Evolutionary conservation across 2,888 invertebrate species (phyloP).

Genomic region (Pristionchus maxplancki): DNA sequence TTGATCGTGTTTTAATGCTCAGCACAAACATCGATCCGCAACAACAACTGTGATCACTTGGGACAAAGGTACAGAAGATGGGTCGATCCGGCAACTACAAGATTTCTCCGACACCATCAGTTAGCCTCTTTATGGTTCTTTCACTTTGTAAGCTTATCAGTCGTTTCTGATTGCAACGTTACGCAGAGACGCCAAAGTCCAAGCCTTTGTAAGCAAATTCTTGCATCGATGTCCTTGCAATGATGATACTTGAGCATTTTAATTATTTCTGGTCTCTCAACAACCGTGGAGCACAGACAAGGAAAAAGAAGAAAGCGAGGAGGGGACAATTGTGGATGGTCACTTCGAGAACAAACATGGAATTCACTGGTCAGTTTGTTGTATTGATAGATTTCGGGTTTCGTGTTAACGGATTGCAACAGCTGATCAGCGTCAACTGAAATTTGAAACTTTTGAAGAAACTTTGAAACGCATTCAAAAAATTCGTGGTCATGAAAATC

Average conservation of each 20-base stretch:
- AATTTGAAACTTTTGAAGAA: too few species aligned
- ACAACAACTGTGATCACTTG: neutral
- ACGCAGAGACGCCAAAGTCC: neutral
- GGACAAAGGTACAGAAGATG: neutral
- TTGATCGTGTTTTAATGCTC: neutral
- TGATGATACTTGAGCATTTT: too few species aligned
- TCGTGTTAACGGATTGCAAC: too few species aligned
- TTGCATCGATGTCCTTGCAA: neutral
- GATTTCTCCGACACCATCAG: constrained; percentile 15
- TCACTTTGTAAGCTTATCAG: neutral
- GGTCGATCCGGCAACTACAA: neutral
- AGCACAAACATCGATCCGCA: neutral
- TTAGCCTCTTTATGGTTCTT: neutral
- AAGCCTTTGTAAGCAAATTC: neutral
- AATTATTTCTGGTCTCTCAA: neutral
- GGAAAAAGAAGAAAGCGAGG: neutral
- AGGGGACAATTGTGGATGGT: neutral
- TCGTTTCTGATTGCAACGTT: neutral
- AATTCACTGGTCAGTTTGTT: constrained; percentile 27
- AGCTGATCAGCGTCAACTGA: too few species aligned
- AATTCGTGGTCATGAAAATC: too few species aligned
- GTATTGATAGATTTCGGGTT: too few species aligned
- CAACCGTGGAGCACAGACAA: constrained; percentile 14
- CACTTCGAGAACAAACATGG: constrained; percentile 42
- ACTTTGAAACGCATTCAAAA: too few species aligned